A percentile compares a stretch with the other conserved stretches of the same genome.
phyloP scores from a whole-genome alignment of 2,113 vertebrate species.

The Porphyrio hochstetteri region DNA sequence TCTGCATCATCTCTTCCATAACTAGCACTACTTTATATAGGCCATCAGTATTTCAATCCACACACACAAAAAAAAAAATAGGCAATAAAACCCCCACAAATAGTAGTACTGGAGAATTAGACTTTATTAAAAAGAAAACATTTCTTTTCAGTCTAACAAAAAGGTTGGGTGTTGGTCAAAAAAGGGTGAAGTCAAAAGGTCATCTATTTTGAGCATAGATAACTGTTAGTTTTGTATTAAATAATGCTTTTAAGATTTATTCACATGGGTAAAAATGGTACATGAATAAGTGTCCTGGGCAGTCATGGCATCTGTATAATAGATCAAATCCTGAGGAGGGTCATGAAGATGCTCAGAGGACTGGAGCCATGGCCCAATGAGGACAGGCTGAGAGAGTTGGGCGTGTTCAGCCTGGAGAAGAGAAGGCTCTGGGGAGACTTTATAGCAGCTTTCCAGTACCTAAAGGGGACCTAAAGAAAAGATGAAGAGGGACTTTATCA shows the following conservation, averaged over 20 bases:
- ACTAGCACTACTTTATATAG: neutral
- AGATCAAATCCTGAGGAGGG: no score
- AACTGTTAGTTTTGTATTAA: neutral
- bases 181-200: neutral
- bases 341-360: no score
- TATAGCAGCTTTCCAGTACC: no score
- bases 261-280: neutral
- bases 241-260: neutral
- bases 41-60: neutral
- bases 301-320: neutral
- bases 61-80: neutral
- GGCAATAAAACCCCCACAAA: neutral
- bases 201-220: neutral
- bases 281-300: no score
- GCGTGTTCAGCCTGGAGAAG: no score
- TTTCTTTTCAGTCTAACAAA: neutral
- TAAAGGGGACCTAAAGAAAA: no score
- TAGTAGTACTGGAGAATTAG: neutral
- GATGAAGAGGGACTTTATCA: no score
- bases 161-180: neutral
- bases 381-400: no score
- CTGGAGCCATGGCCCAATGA: no score
- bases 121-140: neutral
- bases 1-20: neutral
- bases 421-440: no score